Evolutionary conservation across 2,113 vertebrate species (phyloP).

Genomic region (Edolisoma coerulescens): DNA sequence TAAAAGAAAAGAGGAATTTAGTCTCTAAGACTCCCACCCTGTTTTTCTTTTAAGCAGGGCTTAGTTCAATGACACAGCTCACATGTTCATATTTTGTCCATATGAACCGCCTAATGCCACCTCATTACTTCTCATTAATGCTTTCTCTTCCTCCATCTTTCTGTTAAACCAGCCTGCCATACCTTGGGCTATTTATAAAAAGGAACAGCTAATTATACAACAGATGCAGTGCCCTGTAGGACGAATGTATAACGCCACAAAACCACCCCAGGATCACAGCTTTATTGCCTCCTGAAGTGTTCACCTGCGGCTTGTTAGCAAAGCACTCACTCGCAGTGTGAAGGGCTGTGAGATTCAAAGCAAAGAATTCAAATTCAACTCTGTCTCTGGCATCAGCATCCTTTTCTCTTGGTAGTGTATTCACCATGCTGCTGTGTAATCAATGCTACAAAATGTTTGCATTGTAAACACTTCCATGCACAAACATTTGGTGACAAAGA

Average conservation of each 20-base stretch:
- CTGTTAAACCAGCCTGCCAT: not conserved
- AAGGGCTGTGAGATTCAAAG: not conserved
- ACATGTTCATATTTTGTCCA: not conserved
- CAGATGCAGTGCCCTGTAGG: not conserved
- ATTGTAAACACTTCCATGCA: not conserved
- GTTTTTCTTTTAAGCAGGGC: not conserved
- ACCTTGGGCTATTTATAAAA: not conserved
- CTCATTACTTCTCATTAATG: not conserved
- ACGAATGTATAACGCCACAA: not conserved
- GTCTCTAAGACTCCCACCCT: not conserved
- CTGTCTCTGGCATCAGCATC: not conserved
- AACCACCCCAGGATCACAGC: not conserved
- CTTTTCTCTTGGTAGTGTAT: not conserved
- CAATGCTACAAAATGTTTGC: not conserved
- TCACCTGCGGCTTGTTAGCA: conserved; percentile 30
- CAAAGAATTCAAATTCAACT: not conserved
- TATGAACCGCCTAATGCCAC: not conserved
- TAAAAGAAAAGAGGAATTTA: not conserved
- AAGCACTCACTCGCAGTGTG: not conserved
- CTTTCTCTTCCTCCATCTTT: not conserved
- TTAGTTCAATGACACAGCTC: not conserved
- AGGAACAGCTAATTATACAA: conserved; percentile 19
- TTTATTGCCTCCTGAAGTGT: not conserved
- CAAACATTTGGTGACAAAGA: not conserved
- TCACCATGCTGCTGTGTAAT: not conserved